Evolutionary conservation across 2,113 vertebrate species (phyloP).

Genomic region (Neolamprologus kungweensis): DNA sequence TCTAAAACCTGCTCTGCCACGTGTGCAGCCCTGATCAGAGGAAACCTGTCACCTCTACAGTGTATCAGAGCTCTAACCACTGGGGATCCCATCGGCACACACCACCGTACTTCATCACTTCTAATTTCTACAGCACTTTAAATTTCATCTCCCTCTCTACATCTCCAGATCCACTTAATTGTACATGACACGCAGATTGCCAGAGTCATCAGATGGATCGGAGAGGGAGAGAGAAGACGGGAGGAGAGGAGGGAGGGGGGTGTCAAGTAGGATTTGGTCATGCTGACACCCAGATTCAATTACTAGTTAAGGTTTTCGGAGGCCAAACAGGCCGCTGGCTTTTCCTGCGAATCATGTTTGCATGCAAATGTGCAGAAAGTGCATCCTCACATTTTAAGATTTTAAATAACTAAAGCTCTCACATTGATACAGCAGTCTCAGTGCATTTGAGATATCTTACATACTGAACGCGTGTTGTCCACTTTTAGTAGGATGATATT

Average conservation of each 20-base stretch:
- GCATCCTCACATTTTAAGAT: neutral
- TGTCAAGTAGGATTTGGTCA: conserved; percentile 34
- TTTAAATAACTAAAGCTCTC: neutral
- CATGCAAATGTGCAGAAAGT: conserved; percentile 10
- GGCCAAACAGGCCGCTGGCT: conserved; percentile 47
- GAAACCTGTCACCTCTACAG: conserved; percentile 26
- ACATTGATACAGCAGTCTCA: neutral
- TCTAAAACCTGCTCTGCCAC: conserved; percentile 1
- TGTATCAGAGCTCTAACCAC: neutral
- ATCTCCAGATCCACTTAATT: conserved; percentile 43
- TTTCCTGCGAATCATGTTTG: neutral
- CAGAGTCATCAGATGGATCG: conserved; percentile 24
- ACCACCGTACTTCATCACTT: neutral
- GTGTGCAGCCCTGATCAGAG: conserved; percentile 44
- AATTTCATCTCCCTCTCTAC: conserved; percentile 18
- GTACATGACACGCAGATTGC: conserved; percentile 40
- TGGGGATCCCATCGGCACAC: neutral
- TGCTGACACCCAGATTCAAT: conserved; percentile 24
- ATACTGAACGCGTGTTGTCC: neutral
- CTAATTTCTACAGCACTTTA: conserved; percentile 25
- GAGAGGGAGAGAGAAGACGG: neutral
- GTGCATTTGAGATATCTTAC: neutral
- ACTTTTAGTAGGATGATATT: neutral
- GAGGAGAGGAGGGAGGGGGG: neutral
- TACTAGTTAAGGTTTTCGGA: conserved; percentile 8